Base-by-base conservation (phyloP, 2,888 invertebrate genomes). In the Coenonympha arcania region DNA sequence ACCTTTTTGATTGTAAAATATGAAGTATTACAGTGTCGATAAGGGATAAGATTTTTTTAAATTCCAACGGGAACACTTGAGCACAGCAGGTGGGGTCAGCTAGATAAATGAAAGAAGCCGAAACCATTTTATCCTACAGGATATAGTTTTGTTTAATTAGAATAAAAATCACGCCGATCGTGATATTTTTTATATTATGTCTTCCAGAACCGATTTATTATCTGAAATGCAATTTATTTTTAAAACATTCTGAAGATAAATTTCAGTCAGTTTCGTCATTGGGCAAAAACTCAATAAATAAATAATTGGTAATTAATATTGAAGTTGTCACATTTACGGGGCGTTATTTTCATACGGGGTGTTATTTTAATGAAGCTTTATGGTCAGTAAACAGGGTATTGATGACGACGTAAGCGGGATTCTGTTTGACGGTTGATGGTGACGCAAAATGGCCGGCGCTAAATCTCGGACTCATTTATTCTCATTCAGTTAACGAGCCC, bases 391-490 rank as follows among this genome's bases (percentile, higher is more conserved):
- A 61, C 60, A 63, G 54, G 55, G 55, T 74, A 74, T 72, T 71
- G 76, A 74, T 73, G 71, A 73, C 67, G 70, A 69, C 68, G 64
- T 67, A 69, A 73, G 68, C 69, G 68, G 66, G 66, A 61, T 60
- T 46, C 64, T 57, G 51, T 63, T 61, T 64, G 65, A 75, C 73
- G 69, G 71, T 66, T 64, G 65, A 75, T 74, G 69, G 71, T 66
- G 69, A 73, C 69, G 64, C 63, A 66, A 72, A 69, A 71, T 70
- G 71, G 65, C 69, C 68, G 66, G 64, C 65, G 66, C 73, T 74
- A 74, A 77, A 79, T 79, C 73, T 77, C 71, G 72, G 65, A 73
- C 76, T 80, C 79, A 79, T 83, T 82, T 78, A 74, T 78, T 71
- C 66, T 73, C 68, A 76, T 79, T 78, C 76, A 76, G 74, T 73